Evolutionary conservation across 2,888 invertebrate genomes (phyloP), one percentile per base, ranked within the genome.

Genomic region (Patella ulyssiponensis): DNA sequence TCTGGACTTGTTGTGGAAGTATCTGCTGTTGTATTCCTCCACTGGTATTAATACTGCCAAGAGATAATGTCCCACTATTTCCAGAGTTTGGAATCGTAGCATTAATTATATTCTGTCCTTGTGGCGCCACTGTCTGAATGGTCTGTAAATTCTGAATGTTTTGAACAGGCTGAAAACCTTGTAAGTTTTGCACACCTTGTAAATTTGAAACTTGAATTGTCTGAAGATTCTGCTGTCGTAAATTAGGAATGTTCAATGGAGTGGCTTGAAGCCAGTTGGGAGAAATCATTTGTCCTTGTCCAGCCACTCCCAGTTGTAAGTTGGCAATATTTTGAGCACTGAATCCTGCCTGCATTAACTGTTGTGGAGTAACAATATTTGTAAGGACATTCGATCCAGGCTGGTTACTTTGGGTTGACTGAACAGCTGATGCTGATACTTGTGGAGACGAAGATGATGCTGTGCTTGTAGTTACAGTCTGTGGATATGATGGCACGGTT

Each of bases 161-260:
- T 79, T 87, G 87, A 75, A 88, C 74, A 14, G 82, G 78, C 74
- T 85, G 87, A 14, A 87, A 64, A 54, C 82, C 82, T 70, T 86
- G 86, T 12, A 88, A 33, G 51, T 82, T 82, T 76, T 87, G 89
- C 20, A 88, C 64, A 17, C 87, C 85, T 75, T 87, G 89, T 17
- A 89, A 58, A 72, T 87, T 87, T 74, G 88, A 89, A 7, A 89
- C 81, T 80, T 88, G 89, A 2, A 89, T 75, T 1, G 88, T 84
- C 80, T 87, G 86, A 71, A 86, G 81, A 51, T 80, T 81, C 11
- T 83, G 76, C 17, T 83, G 80, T 72, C 87, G 82, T 1, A 87
- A 77, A 72, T 85, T 85, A 2, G 83, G 84, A 23, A 88, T 73
- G 77, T 87, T 88, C 27, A 87, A 79, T 0, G 86, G 84, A n/a